Evolutionary conservation across 2,888 invertebrate species (phyloP).

Genomic region (Baccha elongata): DNA sequence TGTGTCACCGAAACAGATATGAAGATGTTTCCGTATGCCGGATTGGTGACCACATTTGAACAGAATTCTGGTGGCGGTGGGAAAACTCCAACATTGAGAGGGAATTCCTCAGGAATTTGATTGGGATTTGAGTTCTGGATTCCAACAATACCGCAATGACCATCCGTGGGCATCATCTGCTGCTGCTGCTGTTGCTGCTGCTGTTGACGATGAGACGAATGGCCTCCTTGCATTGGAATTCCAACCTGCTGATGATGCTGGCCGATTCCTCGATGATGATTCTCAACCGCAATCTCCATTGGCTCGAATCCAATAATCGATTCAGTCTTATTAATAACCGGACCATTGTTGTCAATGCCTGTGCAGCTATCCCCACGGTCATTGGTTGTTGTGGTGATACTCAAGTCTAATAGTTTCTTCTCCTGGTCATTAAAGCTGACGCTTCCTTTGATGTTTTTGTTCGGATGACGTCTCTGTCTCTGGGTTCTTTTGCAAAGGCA

Average conservation of each 20-base stretch:
- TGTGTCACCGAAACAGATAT: conserved; percentile 91
- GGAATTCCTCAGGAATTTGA: conserved; percentile 81
- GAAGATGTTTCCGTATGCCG: conserved; percentile 87
- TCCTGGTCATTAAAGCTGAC: conserved; percentile 94
- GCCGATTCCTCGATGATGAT: conserved; percentile 77
- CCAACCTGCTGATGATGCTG: conserved; percentile 75
- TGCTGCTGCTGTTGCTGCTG: conserved; percentile 49
- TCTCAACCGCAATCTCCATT: conserved; percentile 86
- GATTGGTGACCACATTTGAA: conserved; percentile 81
- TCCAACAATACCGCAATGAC: conserved; percentile 79
- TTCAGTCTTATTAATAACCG: conserved; percentile 82
- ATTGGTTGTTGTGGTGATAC: conserved; percentile 88
- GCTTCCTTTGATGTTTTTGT: conserved; percentile 89
- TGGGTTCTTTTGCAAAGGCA: conserved; percentile 83
- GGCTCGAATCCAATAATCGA: conserved; percentile 85
- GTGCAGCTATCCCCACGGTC: conserved; percentile 86
- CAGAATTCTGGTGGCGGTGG: conserved; percentile 86
- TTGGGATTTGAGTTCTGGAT: conserved; percentile 79
- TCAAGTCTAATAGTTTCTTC: conserved; percentile 92
- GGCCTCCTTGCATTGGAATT: conserved; percentile 44
- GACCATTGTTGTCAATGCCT: conserved; percentile 85
- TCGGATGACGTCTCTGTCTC: conserved; percentile 84
- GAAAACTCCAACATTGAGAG: conserved; percentile 83
- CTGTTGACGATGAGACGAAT: conserved; percentile 70
- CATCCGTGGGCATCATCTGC: conserved; percentile 79